Conservation (phyloP, 1,140 invertebrate genomes). For the Prorops nasuta region DNA sequence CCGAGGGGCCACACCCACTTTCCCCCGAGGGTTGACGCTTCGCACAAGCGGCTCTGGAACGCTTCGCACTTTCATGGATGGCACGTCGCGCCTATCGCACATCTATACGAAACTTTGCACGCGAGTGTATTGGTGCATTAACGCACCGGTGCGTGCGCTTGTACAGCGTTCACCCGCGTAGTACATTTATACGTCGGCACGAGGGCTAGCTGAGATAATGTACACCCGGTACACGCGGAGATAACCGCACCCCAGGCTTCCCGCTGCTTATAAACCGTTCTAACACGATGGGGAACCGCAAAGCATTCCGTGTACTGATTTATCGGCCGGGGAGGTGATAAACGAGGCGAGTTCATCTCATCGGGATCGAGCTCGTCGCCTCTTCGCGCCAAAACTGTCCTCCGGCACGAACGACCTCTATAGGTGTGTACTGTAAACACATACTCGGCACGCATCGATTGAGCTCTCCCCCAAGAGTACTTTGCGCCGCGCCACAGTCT, state of each 20-base stretch:
- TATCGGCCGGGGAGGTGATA: constrained; percentile 47
- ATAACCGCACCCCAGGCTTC: constrained; percentile 52
- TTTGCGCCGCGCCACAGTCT: no score
- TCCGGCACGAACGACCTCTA: no score
- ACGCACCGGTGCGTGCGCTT: constrained; percentile 6
- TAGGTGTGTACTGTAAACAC: no score
- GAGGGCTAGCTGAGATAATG: constrained; percentile 42
- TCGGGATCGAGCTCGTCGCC: constrained; percentile 16
- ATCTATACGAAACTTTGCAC: background rate
- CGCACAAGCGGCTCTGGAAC: constrained; percentile 10
- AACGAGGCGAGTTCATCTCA: constrained; percentile 46
- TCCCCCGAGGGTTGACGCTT: constrained; percentile 4
- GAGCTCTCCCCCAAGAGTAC: no score
- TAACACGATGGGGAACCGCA: constrained; percentile 53
- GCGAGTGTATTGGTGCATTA: background rate
- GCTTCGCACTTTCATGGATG: constrained; percentile 18
- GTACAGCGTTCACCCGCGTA: constrained; percentile 1
- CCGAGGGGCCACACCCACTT: constrained; percentile 44
- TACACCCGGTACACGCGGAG: constrained; percentile 52
- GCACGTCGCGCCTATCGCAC: background rate
- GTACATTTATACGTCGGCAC: constrained; percentile 39
- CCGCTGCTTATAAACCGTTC: constrained; percentile 50
- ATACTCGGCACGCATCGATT: no score
- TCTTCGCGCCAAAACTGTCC: constrained; percentile 28
- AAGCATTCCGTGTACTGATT: constrained; percentile 51